Evolutionary conservation across 1,140 invertebrate genomes (phyloP), one percentile per base, ranked within the genome.

Genomic region (Venustaconcha ellipsiformis): DNA sequence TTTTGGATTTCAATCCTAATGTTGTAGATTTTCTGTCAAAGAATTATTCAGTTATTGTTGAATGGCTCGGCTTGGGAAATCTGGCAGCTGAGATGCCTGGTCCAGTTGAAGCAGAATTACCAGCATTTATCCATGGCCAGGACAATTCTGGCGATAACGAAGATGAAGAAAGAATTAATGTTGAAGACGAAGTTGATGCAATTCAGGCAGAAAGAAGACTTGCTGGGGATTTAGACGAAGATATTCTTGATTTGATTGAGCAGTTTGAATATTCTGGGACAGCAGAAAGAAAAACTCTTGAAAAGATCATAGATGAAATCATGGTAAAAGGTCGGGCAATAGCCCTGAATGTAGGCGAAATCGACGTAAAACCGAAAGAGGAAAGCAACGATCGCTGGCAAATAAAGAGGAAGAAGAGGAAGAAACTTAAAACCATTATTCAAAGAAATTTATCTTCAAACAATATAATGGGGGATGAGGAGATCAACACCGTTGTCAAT

Each of bases 1-100:
- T 74, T 17, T 14, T 77, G 26, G n/a, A 74, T 68, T 58, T n/a
- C 14, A 67, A 70, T 57, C 57, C 65, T 14, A 57, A 71, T 23
- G 69, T 30, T 11, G 59, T 20, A 56, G 17, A 71, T 18, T 56
- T 63, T 23, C n/a, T 58, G 20, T 20, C 62, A 57, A 72, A 58
- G 20, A 68, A 68, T 4, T 56, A 68, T 59, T 81, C 68, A 14
- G 55, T 81, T 30, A 70, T 84, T 55, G 63, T 69, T 23, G 59
- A 76, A 58, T 84, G 83, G 83, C 60, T 84, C 14, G 79, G 74
- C 58, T 70, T 80, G 17, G 70, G 68, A 58, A 66, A 77, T 55
- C 26, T 64, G 48, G 30, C 55, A 69, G n/a, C 18, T 12, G 20
- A 48, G 55, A 67, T 67, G 65, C 59, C 70, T 30, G 66, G 17